A percentile compares a stretch with the other conserved stretches of the same genome.
These are phyloP conservation scores for Sycophila texana DNA, from an alignment of 2,888 invertebrate genomes.

Conservation along the genomic window DNA sequence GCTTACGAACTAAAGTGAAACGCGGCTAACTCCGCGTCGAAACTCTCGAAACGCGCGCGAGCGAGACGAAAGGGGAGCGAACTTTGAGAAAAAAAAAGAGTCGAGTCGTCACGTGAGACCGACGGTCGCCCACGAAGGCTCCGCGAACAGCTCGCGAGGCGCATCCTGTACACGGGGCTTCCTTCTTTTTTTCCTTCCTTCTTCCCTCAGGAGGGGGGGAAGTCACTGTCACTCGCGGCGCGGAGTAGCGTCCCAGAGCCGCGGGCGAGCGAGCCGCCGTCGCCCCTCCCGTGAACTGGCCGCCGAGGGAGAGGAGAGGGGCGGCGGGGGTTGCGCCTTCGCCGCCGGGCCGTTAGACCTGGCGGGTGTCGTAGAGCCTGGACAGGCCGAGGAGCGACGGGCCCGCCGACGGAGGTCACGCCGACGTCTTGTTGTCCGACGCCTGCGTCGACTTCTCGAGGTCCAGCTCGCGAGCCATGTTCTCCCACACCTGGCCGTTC, in stretches of 20 bases:
- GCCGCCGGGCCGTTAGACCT: slow-evolving; percentile 23
- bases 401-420: slow-evolving; percentile 51
- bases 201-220: too few species aligned
- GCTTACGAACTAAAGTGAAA: too few species aligned
- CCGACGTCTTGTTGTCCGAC: slow-evolving; percentile 24
- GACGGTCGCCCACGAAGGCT: not conserved
- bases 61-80: too few species aligned
- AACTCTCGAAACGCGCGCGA: too few species aligned
- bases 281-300: not conserved
- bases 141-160: not conserved
- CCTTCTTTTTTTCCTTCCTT: too few species aligned
- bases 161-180: not conserved
- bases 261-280: not conserved
- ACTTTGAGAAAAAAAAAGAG: too few species aligned
- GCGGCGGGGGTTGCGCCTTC: not conserved
- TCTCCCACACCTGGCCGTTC: slow-evolving; percentile 70
- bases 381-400: slow-evolving; percentile 36
- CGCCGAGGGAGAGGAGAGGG: not conserved
- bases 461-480: slow-evolving; percentile 69
- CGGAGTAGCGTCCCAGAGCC: not conserved
- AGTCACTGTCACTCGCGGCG: too few species aligned
- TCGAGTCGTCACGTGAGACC: not conserved
- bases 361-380: slow-evolving; percentile 34
- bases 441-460: slow-evolving; percentile 51
- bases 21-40: too few species aligned